Base-by-base conservation (phyloP, 2,113 vertebrate species). In the Nothobranchius kuhntae region DNA sequence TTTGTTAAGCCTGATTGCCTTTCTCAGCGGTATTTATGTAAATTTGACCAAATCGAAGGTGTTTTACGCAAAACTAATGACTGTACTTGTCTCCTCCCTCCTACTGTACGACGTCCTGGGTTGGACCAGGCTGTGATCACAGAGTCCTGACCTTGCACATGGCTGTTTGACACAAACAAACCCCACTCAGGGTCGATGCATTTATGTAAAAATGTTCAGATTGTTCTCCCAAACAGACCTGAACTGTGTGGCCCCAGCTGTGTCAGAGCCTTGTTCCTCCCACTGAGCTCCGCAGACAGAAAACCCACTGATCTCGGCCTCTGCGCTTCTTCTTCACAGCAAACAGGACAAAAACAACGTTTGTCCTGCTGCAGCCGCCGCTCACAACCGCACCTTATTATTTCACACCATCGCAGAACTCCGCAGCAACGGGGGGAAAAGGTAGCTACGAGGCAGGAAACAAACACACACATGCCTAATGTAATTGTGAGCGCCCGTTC, bases 401-500 rank as follows among this genome's bases (percentile, higher is more conserved):
- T 86, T 85, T 83, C 85, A 69, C 64, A 86, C 82, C 83, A 80
- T 82, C 81, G 52, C 12, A 8, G 50, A 77, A 68, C 75, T 84
- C 76, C 57, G 74, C 15, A 67, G 78, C 65, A 53, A 65, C 9
- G 38, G 38, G 38, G 71, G 63, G 70, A 63, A 61, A 71, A 75
- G 75, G 78, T 83, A 68, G 86, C 86, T 87, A 80, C 77, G 42
- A 80, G 87, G 73, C 81, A 69, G 66, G 47, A 69, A 45, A 72
- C 63, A 79, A 52, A 80, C 71, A 81, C 79, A 77, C 82, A 87
- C 78, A 81, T 73, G 61, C 85, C 83, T 85, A 81, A 89, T 87
- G 83, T 89, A 89, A 89, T 87, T 89, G 87, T 88, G 79, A 86
- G 89, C 76, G 66, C 87, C 89, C 91, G 90, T 70, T 89, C 91